Percentiles rank a stretch among this genome's conserved stretches.
These are phyloP conservation scores for Cistogaster globosa DNA, from an alignment of 2,888 invertebrate species.

Conservation along the genomic window DNA sequence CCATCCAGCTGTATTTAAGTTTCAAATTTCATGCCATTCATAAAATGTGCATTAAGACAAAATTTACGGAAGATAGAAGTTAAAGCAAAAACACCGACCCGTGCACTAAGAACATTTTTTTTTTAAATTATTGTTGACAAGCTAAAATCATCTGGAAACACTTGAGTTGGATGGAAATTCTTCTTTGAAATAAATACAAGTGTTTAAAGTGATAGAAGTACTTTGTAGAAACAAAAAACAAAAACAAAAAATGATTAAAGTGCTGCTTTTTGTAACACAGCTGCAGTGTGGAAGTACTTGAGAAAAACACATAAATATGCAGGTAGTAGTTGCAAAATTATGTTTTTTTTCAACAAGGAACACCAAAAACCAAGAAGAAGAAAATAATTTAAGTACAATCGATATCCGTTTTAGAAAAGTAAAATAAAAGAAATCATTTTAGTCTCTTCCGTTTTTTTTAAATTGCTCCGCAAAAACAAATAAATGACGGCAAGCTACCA, in stretches of 20 bases:
- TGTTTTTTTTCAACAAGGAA: conserved; percentile 2
- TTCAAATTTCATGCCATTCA: conserved; percentile 57
- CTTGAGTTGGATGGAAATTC: conserved; percentile 40
- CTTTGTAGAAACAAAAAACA: conserved; percentile 1
- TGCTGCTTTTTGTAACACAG: conserved; percentile 7
- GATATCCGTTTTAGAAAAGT: conserved; percentile 25
- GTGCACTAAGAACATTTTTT: conserved; percentile 27
- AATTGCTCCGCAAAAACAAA: too few relatives aligned
- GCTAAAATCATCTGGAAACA: conserved; percentile 46
- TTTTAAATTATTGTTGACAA: conserved; percentile 19
- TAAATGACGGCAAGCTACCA: too few relatives aligned
- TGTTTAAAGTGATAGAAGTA: conserved; percentile 26
- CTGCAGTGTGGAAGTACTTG: conserved; percentile 33
- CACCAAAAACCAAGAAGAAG: background rate
- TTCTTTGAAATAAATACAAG: background rate
- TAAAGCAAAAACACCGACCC: conserved; percentile 5
- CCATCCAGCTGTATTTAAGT: conserved; percentile 46
- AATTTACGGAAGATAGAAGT: conserved; percentile 39
- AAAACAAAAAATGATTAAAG: too few relatives aligned
- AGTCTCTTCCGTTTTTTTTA: background rate
- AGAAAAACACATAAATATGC: conserved; percentile 28
- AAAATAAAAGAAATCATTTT: background rate
- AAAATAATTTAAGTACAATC: background rate
- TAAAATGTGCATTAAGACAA: conserved; percentile 41
- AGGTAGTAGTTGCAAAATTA: conserved; percentile 52